Conservation (phyloP, 1,140 invertebrate genomes). For the Oscheius sp. region DNA sequence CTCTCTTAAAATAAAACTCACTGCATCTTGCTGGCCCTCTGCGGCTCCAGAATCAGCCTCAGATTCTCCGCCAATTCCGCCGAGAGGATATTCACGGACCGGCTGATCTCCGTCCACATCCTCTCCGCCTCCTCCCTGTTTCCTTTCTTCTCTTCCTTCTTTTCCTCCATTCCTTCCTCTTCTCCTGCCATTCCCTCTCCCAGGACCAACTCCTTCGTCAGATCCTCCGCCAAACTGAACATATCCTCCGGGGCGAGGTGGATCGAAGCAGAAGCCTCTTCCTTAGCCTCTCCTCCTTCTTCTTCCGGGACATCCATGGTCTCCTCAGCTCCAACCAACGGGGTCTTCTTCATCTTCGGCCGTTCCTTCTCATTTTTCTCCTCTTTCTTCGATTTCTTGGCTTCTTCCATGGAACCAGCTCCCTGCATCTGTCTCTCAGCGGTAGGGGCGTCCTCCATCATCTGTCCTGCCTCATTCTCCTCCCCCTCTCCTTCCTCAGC, state of each 20-base stretch:
- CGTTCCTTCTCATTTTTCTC: background rate
- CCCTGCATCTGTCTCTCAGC: constrained; percentile 16
- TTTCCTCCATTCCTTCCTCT: background rate
- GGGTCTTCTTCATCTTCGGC: background rate
- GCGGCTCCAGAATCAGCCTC: constrained; percentile 87
- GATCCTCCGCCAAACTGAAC: constrained; percentile 18
- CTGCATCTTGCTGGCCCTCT: constrained; percentile 80
- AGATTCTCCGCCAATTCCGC: constrained; percentile 89
- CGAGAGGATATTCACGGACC: constrained; percentile 71
- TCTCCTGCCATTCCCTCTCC: too few species aligned
- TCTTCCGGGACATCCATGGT: background rate
- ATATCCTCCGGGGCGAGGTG: constrained; percentile 28
- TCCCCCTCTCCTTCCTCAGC: constrained; percentile 44
- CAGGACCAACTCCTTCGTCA: too few species aligned
- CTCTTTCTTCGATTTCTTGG: background rate
- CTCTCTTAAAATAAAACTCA: constrained; percentile 45
- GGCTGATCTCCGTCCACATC: constrained; percentile 65
- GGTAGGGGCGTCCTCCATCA: constrained; percentile 7
- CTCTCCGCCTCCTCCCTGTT: constrained; percentile 11
- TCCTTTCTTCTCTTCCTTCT: background rate
- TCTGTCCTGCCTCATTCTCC: constrained; percentile 25
- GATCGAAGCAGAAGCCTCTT: constrained; percentile 14
- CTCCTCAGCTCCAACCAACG: background rate
- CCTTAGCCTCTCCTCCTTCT: constrained; percentile 7
- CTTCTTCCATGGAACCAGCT: constrained; percentile 13